These are phyloP conservation scores for Malurus leucopterus DNA, from an alignment of 2,797 vertebrate genomes.

Conservation along the genomic window DNA sequence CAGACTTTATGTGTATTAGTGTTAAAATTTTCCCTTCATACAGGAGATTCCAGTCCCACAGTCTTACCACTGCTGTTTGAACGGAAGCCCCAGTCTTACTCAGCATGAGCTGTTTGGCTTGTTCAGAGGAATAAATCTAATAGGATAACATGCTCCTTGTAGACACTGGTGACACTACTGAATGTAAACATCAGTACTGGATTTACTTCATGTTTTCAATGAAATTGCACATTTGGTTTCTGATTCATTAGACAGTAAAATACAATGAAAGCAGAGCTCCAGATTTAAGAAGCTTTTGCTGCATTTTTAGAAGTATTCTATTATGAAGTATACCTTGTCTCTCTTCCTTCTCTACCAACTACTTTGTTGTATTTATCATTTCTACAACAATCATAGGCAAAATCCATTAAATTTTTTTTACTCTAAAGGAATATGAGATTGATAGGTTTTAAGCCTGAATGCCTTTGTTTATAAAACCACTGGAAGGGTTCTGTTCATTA, in stretches of 20 bases:
- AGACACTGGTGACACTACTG: not conserved
- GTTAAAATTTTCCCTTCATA: constrained; percentile 35
- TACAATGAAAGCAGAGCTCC: not conserved
- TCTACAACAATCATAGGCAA: not conserved
- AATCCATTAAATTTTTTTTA: not conserved
- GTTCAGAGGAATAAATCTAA: not conserved
- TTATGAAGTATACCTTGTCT: not conserved
- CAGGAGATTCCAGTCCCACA: constrained; percentile 51
- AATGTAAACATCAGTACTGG: not conserved
- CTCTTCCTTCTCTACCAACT: not conserved
- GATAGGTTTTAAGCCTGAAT: not conserved
- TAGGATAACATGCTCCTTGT: not conserved
- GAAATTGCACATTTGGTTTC: not conserved
- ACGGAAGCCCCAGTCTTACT: constrained; percentile 6
- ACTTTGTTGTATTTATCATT: not conserved
- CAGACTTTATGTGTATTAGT: not conserved
- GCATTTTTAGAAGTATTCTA: not conserved
- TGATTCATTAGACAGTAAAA: not conserved
- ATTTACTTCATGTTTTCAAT: not conserved
- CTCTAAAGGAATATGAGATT: not conserved
- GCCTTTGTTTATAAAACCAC: not conserved
- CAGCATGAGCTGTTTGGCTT: not conserved
- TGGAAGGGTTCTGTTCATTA: not conserved
- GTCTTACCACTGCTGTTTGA: constrained; percentile 46
- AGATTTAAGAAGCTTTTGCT: not conserved